phyloP scores from a whole-genome alignment of 2,888 invertebrate genomes.

The Didymodactylos carnosus region DNA sequence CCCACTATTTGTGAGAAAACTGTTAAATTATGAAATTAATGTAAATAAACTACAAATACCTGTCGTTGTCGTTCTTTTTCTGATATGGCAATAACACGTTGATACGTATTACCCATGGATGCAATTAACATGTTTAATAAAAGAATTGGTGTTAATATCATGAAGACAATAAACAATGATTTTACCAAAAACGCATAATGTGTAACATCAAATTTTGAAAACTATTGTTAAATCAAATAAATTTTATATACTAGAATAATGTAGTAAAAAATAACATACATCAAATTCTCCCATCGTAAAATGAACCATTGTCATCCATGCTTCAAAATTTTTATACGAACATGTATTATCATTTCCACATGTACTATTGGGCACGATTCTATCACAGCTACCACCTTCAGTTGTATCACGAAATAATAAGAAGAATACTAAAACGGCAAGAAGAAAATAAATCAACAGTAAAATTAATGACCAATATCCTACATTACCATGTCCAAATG shows the following conservation, averaged over 20 bases:
- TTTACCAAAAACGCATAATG: conserved; percentile 77
- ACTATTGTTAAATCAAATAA: conserved; percentile 41
- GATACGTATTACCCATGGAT: conserved; percentile 99
- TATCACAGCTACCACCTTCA: conserved; percentile 42
- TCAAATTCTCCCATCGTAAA: conserved; percentile 92
- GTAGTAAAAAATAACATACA: conserved; percentile 39
- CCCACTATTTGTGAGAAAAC: conserved; percentile 50
- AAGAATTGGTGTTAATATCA: conserved; percentile 89
- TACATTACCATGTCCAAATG: conserved; percentile 89
- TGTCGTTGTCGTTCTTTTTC: conserved; percentile 79
- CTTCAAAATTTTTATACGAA: conserved; percentile 60
- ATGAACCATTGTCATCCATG: conserved; percentile 92
- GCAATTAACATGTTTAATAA: conserved; percentile 92
- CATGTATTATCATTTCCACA: conserved; percentile 37
- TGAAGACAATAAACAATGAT: conserved; percentile 80
- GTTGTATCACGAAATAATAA: conserved; percentile 61
- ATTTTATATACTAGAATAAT: neutral
- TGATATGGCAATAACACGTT: conserved; percentile 85
- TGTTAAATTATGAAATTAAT: conserved; percentile 17
- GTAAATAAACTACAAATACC: conserved; percentile 18
- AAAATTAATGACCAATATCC: no score
- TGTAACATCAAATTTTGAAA: conserved; percentile 67
- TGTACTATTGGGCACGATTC: neutral
- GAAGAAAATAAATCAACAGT: no score
- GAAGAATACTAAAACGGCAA: conserved; percentile 38